Conservation (phyloP, 92 coral and sea anemone species). For the Paragorgia papillata region DNA sequence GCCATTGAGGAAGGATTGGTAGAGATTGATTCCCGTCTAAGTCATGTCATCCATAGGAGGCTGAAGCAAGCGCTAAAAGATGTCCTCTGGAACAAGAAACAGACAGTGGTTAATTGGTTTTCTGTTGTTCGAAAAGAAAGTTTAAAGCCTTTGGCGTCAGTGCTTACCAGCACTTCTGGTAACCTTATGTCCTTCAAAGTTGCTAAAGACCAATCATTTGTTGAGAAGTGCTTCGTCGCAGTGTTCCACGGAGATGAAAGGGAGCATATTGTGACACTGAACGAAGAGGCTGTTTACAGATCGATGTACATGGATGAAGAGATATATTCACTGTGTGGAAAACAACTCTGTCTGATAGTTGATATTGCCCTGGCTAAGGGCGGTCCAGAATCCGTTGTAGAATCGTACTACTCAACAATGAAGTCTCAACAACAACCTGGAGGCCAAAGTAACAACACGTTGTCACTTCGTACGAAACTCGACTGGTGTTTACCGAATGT, state of each 20-base stretch:
- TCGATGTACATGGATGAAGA: neutral
- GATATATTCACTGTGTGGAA: neutral
- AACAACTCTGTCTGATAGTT: neutral
- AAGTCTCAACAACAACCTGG: constrained; percentile 7
- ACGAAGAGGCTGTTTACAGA: constrained; percentile 1
- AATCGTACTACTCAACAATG: neutral
- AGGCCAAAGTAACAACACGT: constrained; percentile 8
- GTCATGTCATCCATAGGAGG: constrained; percentile 9
- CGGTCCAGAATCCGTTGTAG: neutral
- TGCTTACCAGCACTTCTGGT: neutral
- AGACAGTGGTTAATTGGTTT: neutral
- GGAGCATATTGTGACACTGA: neutral
- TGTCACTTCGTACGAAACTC: constrained; percentile 10
- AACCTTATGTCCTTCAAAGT: neutral
- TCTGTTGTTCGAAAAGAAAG: constrained; percentile 8
- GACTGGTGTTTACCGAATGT: constrained; percentile 29
- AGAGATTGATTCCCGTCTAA: neutral
- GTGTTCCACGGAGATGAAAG: neutral
- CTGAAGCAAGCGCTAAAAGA: constrained; percentile 14
- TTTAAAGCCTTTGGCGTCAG: neutral
- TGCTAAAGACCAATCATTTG: neutral
- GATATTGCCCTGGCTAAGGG: neutral
- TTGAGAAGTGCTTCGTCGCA: no score
- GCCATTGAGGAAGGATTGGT: neutral
- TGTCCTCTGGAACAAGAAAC: constrained; percentile 10